A percentile compares a stretch with the other conserved stretches of the same genome.
These are phyloP conservation scores for Pimephales promelas DNA, from an alignment of 2,113 vertebrate genomes.

Conservation along the genomic window DNA sequence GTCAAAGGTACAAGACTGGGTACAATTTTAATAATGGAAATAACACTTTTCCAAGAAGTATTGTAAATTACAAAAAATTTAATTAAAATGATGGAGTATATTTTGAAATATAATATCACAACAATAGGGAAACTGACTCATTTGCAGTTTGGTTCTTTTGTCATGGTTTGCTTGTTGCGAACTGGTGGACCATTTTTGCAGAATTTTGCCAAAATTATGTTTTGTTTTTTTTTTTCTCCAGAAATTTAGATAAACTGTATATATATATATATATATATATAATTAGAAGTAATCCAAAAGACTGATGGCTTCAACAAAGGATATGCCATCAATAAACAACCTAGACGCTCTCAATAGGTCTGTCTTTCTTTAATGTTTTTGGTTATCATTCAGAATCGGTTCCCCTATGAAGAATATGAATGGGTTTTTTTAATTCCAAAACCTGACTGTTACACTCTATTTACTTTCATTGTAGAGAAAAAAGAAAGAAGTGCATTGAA, in stretches of 20 bases:
- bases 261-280: too few relatives aligned
- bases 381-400: neutral
- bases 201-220: too few relatives aligned
- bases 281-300: neutral
- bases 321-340: neutral
- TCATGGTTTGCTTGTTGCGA: neutral
- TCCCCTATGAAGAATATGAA: neutral
- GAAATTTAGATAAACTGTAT: too few relatives aligned
- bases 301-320: neutral
- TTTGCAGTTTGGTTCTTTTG: neutral
- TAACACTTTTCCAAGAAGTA: too few relatives aligned
- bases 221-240: too few relatives aligned
- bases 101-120: too few relatives aligned
- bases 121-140: neutral
- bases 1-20: too few relatives aligned
- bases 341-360: neutral
- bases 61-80: too few relatives aligned
- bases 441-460: neutral
- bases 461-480: neutral
- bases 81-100: too few relatives aligned
- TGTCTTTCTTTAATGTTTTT: neutral
- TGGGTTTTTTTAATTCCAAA: neutral
- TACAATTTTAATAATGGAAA: too few relatives aligned
- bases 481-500: neutral
- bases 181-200: neutral